Evolutionary conservation across 2,797 vertebrate species (phyloP).

Genomic region (Craterocephalus amniculus): DNA sequence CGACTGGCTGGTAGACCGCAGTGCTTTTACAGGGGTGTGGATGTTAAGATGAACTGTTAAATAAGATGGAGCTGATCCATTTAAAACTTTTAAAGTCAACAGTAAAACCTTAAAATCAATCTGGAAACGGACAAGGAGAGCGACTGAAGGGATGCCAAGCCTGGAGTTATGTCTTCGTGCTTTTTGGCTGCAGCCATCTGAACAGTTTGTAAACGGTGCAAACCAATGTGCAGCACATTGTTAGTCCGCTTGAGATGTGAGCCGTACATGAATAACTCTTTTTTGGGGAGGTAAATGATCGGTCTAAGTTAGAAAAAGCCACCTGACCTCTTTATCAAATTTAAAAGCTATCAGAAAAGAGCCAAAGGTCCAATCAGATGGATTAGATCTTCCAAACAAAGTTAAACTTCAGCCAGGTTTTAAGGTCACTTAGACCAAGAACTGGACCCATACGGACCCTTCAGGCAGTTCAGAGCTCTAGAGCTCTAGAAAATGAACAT

Average conservation of each 20-base stretch:
- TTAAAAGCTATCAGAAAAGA: background rate
- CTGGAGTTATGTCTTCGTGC: background rate
- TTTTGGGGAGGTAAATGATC: too few relatives aligned
- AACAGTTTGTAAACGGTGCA: background rate
- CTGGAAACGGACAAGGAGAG: background rate
- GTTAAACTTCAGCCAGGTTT: background rate
- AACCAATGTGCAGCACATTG: background rate
- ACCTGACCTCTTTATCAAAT: background rate
- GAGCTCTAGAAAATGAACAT: too few relatives aligned
- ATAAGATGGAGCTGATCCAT: background rate
- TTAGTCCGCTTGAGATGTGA: background rate
- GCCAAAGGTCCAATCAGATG: background rate
- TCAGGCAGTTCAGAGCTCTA: too few relatives aligned
- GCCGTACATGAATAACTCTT: background rate
- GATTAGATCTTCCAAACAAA: background rate
- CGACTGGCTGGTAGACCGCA: background rate
- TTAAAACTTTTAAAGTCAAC: background rate
- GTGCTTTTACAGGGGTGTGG: background rate
- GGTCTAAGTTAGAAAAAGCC: too few relatives aligned
- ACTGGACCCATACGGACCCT: background rate
- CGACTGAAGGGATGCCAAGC: background rate
- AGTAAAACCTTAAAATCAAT: slow-evolving; percentile 3
- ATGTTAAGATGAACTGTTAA: background rate
- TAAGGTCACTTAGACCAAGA: background rate
- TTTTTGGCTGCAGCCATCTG: background rate